Percentiles rank a stretch among this genome's conserved stretches.
Evolutionary conservation across 2,888 invertebrate genomes (phyloP).

Genomic region (Lepidocyrtoides sp.): DNA sequence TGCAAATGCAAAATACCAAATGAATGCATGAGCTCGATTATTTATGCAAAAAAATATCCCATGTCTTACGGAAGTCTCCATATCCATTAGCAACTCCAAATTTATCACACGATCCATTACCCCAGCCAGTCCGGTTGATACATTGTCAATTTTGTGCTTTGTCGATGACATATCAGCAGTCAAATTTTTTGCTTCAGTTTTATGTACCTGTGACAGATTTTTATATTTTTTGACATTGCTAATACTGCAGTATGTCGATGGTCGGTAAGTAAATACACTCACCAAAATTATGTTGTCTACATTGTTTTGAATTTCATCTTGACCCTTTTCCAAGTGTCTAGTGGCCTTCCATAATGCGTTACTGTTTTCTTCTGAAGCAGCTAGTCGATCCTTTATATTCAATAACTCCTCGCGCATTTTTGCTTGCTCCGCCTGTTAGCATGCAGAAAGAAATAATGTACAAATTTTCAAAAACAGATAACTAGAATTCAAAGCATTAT

Average conservation of each 20-base stretch:
- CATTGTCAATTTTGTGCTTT: conserved; percentile 69
- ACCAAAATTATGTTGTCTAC: conserved; percentile 80
- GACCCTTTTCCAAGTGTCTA: conserved; percentile 63
- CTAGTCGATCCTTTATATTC: conserved; percentile 80
- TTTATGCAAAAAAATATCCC: not conserved
- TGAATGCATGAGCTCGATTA: no score
- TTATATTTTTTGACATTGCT: no score
- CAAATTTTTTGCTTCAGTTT: conserved; percentile 78
- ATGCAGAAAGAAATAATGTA: not conserved
- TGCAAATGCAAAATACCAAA: no score
- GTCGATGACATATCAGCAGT: conserved; percentile 60
- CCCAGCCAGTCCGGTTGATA: conserved; percentile 43
- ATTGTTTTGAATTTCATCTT: conserved; percentile 77
- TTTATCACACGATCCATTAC: conserved; percentile 69
- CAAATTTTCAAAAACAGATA: not conserved
- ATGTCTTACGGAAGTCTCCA: conserved; percentile 66
- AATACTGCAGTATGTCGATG: no score
- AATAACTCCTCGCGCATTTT: conserved; percentile 80
- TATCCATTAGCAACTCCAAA: conserved; percentile 75
- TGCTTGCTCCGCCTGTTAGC: conserved; percentile 76
- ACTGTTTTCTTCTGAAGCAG: conserved; percentile 64
- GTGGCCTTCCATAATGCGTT: conserved; percentile 77
- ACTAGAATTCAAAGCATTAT: no score
- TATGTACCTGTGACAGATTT: conserved; percentile 81
- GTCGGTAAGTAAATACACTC: no score